Percentiles rank a stretch among this genome's conserved stretches.
Evolutionary conservation across 2,797 vertebrate species (phyloP).

Genomic region (Poecilia velifera): DNA sequence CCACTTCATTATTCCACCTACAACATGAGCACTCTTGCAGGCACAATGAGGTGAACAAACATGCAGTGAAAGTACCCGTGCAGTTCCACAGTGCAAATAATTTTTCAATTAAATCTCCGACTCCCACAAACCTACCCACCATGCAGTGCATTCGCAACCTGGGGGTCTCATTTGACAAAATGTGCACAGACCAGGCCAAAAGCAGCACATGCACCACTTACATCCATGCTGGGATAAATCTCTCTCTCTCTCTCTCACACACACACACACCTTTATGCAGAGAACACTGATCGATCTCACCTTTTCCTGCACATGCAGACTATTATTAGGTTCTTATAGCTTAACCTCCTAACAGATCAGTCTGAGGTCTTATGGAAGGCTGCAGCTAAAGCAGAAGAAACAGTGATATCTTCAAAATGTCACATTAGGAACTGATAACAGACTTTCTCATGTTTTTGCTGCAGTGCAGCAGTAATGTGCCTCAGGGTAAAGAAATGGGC

Average conservation of each 20-base stretch:
- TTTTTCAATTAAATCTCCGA: conserved; percentile 65
- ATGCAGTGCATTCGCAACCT: conserved; percentile 46
- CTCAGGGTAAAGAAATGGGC: conserved; percentile 2
- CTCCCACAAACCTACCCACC: conserved; percentile 55
- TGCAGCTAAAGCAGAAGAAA: background rate
- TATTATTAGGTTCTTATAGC: background rate
- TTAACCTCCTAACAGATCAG: background rate
- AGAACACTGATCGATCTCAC: conserved; percentile 1
- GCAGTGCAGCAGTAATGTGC: conserved; percentile 1
- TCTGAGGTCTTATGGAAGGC: background rate
- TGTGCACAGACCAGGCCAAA: conserved; percentile 13
- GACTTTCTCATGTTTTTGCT: conserved; percentile 5
- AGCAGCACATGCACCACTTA: conserved; percentile 5
- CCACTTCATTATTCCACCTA: conserved; percentile 73
- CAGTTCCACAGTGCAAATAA: conserved; percentile 46
- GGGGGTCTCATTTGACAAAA: conserved; percentile 53
- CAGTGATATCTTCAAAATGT: background rate
- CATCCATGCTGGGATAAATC: conserved; percentile 30
- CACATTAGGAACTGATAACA: conserved; percentile 1
- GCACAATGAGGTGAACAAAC: conserved; percentile 44
- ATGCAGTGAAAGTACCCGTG: conserved; percentile 27
- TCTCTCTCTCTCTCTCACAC: no score
- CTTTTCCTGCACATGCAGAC: background rate
- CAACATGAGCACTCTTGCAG: conserved; percentile 18
- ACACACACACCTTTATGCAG: conserved; percentile 14